phyloP scores from a whole-genome alignment of 2,888 invertebrate genomes.

The Minunthozetes semirufus region DNA sequence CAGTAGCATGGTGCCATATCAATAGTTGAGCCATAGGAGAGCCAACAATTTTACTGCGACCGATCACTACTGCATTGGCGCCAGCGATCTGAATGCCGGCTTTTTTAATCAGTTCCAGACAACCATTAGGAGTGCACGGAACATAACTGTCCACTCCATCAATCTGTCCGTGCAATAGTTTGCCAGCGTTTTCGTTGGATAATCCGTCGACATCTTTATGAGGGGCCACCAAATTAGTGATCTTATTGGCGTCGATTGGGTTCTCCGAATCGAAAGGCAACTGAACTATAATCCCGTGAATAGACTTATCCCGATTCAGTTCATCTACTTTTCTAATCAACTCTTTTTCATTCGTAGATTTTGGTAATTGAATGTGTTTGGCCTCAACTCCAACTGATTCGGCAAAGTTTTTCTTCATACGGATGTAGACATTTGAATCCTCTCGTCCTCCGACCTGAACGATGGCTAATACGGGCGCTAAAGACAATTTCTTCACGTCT shows the following conservation, averaged over 20 bases:
- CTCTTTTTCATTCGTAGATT: conserved; percentile 67
- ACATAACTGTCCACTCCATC: conserved; percentile 63
- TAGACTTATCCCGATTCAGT: conserved; percentile 71
- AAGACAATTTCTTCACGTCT: conserved; percentile 32
- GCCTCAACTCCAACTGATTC: conserved; percentile 79
- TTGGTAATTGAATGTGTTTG: conserved; percentile 69
- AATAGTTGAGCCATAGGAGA: conserved; percentile 88
- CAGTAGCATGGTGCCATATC: conserved; percentile 94
- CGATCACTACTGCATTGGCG: conserved; percentile 82
- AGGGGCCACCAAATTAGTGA: conserved; percentile 60
- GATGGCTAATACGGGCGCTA: conserved; percentile 43
- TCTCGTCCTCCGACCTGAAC: conserved; percentile 75
- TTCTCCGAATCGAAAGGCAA: conserved; percentile 82
- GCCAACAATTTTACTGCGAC: conserved; percentile 89
- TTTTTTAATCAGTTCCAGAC: conserved; percentile 79
- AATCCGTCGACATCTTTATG: conserved; percentile 91
- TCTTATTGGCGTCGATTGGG: conserved; percentile 62
- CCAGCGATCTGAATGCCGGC: conserved; percentile 47
- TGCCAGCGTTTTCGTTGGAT: conserved; percentile 80
- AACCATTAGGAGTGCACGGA: conserved; percentile 95
- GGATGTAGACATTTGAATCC: conserved; percentile 97
- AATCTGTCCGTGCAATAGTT: conserved; percentile 79
- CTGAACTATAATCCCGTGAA: conserved; percentile 90
- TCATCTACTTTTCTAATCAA: conserved; percentile 61
- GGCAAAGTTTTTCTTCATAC: conserved; percentile 90